Percentiles rank a stretch among this genome's conserved stretches.
Evolutionary conservation across 2,888 invertebrate genomes (phyloP).

Genomic region (Monoplex corrugatus): DNA sequence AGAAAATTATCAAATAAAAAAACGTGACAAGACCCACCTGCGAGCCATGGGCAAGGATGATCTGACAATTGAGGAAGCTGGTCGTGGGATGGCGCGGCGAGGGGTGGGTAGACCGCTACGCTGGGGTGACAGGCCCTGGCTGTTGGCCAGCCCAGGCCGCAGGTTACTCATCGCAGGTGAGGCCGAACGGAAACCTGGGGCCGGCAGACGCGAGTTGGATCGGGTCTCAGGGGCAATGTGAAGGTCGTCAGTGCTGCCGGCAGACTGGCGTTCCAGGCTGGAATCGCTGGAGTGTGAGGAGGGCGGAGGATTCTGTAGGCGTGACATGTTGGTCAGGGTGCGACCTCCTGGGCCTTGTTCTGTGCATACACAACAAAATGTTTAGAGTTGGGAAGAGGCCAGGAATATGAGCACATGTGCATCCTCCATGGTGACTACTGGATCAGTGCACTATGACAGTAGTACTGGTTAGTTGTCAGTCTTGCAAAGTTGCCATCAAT

Average conservation of each 20-base stretch:
- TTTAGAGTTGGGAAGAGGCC: no score
- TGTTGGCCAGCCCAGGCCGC: constrained; percentile 62
- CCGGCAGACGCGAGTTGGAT: not conserved
- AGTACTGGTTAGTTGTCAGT: no score
- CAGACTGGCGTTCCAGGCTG: constrained; percentile 69
- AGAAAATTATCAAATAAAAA: not conserved
- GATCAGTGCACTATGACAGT: no score
- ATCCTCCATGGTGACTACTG: no score
- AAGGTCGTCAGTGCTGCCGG: constrained; percentile 65
- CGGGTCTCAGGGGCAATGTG: constrained; percentile 61
- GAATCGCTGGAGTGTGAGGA: constrained; percentile 73
- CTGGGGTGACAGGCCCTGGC: constrained; percentile 69
- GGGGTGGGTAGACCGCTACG: constrained; percentile 73
- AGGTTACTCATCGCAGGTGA: constrained; percentile 58
- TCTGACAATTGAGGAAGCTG: constrained; percentile 60
- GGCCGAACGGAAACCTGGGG: constrained; percentile 46
- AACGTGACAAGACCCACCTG: constrained; percentile 66
- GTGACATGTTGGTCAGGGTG: constrained; percentile 72
- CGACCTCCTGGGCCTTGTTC: constrained; percentile 66
- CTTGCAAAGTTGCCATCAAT: no score
- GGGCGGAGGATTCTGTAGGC: constrained; percentile 63
- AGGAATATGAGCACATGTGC: no score
- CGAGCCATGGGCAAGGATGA: constrained; percentile 70
- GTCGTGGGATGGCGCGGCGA: constrained; percentile 69
- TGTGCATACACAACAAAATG: constrained; percentile 43